phyloP scores from a whole-genome alignment of 2,888 invertebrate species.

The Chrysolina haemoptera region DNA sequence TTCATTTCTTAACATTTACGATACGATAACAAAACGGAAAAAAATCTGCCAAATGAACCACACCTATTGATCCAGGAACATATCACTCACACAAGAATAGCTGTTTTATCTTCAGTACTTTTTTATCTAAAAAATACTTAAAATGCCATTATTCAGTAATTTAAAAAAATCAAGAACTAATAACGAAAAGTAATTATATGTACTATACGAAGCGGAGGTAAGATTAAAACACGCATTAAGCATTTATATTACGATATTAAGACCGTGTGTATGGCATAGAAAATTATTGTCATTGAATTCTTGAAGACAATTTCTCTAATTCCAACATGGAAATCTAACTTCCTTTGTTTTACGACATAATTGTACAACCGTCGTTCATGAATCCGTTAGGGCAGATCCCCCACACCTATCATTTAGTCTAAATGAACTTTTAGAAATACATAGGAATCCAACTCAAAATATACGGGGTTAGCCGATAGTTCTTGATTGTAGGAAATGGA shows the following conservation, averaged over 20 bases:
- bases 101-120: too few species aligned
- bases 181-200: not conserved
- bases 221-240: not conserved
- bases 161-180: not conserved
- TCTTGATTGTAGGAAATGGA: too few species aligned
- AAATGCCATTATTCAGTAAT: not conserved
- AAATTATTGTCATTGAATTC: conserved; percentile 6
- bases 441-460: not conserved
- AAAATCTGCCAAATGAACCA: too few species aligned
- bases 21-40: too few species aligned
- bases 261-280: conserved; percentile 1
- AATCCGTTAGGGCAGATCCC: not conserved
- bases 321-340: conserved; percentile 11
- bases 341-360: conserved; percentile 10
- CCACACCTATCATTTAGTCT: not conserved
- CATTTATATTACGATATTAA: conserved; percentile 12
- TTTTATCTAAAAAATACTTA: not conserved
- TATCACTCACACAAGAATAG: too few species aligned
- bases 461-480: too few species aligned
- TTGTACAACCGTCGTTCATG: not conserved
- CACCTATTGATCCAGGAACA: too few species aligned
- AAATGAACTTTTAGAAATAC: not conserved
- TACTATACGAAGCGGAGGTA: not conserved
- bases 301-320: conserved; percentile 1
- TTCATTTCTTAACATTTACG: too few species aligned